Evolutionary conservation across 2,113 vertebrate genomes (phyloP).

Genomic region (Camarhynchus parvulus): DNA sequence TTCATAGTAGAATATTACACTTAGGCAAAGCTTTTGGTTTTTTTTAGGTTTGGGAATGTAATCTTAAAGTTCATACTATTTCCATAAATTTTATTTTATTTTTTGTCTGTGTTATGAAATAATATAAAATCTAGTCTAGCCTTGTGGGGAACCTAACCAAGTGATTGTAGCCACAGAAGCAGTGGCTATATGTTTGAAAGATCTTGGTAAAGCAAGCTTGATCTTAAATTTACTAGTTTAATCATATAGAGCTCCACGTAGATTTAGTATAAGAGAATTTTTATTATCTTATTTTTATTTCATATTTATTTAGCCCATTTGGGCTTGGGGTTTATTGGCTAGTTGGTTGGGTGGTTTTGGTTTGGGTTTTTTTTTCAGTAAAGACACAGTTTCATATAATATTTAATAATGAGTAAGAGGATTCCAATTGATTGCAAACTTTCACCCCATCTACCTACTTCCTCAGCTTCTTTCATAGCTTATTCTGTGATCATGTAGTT

Average conservation of each 20-base stretch:
- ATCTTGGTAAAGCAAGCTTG: neutral
- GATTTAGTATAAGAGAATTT: neutral
- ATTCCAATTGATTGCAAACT: neutral
- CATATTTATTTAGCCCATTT: neutral
- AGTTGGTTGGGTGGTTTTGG: neutral
- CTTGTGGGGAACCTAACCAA: neutral
- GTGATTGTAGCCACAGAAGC: neutral
- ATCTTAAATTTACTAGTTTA: neutral
- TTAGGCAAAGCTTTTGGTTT: neutral
- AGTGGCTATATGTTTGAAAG: neutral
- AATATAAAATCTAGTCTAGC: neutral
- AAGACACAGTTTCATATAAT: neutral
- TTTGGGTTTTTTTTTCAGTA: rapidly evolving
- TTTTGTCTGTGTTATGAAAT: neutral
- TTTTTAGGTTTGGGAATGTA: neutral
- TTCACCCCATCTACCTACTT: neutral
- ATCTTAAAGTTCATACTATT: neutral
- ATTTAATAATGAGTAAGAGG: neutral
- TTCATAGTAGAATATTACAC: neutral
- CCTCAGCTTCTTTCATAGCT: neutral
- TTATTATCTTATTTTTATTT: neutral
- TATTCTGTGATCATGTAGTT: neutral
- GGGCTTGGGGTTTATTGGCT: neutral
- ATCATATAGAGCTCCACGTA: neutral
- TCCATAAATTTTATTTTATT: neutral